A percentile compares a stretch with the other conserved stretches of the same genome.
Conservation (phyloP, 2,797 vertebrate species). For the Phyllotis vaccarum region DNA sequence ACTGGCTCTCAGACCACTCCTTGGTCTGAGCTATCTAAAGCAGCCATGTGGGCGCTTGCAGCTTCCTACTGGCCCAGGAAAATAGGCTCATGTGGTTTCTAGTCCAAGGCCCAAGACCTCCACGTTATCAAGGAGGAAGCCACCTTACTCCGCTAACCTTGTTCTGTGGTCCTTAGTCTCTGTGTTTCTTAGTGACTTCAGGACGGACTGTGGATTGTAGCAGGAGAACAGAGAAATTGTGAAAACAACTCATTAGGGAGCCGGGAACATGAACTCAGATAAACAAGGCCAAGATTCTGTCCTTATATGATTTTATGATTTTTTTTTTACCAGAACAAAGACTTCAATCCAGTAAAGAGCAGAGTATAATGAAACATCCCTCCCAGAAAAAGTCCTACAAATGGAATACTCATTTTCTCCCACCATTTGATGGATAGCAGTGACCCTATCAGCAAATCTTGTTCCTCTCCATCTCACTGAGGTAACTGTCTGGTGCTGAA, state of each 20-base stretch:
- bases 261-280: background rate
- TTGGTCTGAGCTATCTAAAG: background rate
- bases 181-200: background rate
- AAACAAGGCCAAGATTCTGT: background rate
- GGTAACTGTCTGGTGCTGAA: slow-evolving; percentile 69
- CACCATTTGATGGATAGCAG: background rate
- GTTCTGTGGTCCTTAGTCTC: background rate
- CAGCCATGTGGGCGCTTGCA: background rate
- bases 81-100: background rate
- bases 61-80: background rate
- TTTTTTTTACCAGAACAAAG: slow-evolving; percentile 20
- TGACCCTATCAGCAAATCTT: slow-evolving; percentile 48
- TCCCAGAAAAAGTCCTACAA: background rate
- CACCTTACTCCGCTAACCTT: background rate
- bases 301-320: background rate
- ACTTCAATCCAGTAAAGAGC: background rate
- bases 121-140: background rate
- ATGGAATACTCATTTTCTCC: background rate
- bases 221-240: background rate
- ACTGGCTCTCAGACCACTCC: background rate
- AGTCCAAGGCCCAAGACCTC: background rate
- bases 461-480: slow-evolving; percentile 44
- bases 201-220: background rate
- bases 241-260: background rate
- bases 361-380: background rate